Base-by-base conservation (phyloP, 2,888 invertebrate species). In the Drosophila anomelani region DNA sequence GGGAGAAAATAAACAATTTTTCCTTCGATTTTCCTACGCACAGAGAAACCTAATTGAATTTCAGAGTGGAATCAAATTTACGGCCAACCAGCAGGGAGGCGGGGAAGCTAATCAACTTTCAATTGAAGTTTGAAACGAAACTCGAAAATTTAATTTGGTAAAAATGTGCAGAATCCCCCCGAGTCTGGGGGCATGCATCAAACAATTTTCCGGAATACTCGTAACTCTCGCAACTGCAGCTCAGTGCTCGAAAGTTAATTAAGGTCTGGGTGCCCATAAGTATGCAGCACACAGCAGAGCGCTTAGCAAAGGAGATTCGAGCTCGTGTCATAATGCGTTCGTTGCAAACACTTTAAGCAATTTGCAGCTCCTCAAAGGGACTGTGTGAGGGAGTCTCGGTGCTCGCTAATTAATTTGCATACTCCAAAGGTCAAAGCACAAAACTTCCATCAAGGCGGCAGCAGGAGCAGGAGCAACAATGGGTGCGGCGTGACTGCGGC, bases 391-490 rank as follows among this genome's bases (percentile, higher is more conserved):
- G n/a, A 29, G 6, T 29, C 36, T 53, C 23, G 36, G 51, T 23
- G 51, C 56, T 59, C 68, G 74, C 68, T 80, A 81, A 86, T 86
- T 81, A 85, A 81, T 82, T 82, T 74, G 75, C 70, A 71, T 62
- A 57, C 41, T 36, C 44, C 63, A 47, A 75, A 80, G 64, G 51
- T 15, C 36, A 53, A 23, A 10, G 74, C 73, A 71, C 83, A 69
- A 71, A 76, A 78, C 64, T 79, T 86, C 63, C 51, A 76, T 77
- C 69, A 80, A 78, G 47, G 3, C n/a, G 9, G 34, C 13, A 17
- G 29, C 26, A 44, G 44, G 13, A 78, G 80, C n/a, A 36, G 77
- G 13, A 32, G 32, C 23, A 17, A 58, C 70, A 71, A 63, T 57
- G 47, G 67, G 0, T 26, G 26, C n/a, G 20, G 60, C 64, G 74